Percentiles rank a stretch among this genome's conserved stretches.
Conservation (phyloP, 2,797 vertebrate genomes). For the Menidia menidia region DNA sequence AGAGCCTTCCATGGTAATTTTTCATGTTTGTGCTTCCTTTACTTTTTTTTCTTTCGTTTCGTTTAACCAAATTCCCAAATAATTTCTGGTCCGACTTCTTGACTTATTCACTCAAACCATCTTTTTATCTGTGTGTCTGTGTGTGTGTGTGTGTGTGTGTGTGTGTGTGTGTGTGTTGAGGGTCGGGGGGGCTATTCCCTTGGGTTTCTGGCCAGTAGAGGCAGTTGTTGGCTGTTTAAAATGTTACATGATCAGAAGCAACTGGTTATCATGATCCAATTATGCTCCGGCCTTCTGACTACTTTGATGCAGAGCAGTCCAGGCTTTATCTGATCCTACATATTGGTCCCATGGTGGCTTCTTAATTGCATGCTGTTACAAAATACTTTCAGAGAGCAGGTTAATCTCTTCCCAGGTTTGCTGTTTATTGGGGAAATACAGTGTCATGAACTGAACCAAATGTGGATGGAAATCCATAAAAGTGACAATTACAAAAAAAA, state of each 20-base stretch:
- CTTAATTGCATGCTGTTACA: conserved; percentile 34
- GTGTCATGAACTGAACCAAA: conserved; percentile 14
- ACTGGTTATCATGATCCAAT: conserved; percentile 52
- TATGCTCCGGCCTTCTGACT: conserved; percentile 44
- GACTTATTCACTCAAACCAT: conserved; percentile 9
- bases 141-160: conserved; percentile 23
- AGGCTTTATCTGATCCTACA: conserved; percentile 56
- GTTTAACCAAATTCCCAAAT: neutral
- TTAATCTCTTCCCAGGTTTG: conserved; percentile 14
- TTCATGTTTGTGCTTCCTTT: neutral
- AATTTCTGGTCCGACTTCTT: conserved; percentile 18
- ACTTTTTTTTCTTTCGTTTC: neutral
- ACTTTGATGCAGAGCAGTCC: conserved; percentile 45
- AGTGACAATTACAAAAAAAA: neutral
- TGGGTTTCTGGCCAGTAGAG: conserved; percentile 24
- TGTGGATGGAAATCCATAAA: conserved; percentile 4
- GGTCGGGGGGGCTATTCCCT: conserved; percentile 35
- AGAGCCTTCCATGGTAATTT: neutral
- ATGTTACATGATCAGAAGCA: conserved; percentile 49
- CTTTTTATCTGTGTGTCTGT: no score
- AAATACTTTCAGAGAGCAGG: conserved; percentile 35
- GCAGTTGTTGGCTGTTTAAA: conserved; percentile 46
- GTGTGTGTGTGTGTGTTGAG: conserved; percentile 27
- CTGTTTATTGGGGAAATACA: conserved; percentile 14
- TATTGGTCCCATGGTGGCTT: conserved; percentile 58